Percentiles rank a stretch among this genome's conserved stretches.
These are phyloP conservation scores for Coremacera marginata DNA, from an alignment of 2,888 invertebrate genomes.

Conservation along the genomic window DNA sequence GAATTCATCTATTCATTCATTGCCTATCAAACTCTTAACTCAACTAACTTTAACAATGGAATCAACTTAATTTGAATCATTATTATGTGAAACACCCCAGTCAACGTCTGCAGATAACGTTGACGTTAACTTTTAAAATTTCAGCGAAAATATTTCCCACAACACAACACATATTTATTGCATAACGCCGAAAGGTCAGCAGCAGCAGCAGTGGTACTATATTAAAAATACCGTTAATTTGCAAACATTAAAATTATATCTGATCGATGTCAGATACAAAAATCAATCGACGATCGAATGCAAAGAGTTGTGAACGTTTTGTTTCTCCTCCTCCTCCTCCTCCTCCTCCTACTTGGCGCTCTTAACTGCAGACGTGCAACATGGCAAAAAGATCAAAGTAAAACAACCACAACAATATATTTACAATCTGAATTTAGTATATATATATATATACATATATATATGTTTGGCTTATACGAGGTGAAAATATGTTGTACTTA, in stretches of 20 bases:
- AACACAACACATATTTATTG: constrained; percentile 12
- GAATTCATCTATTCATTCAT: neutral
- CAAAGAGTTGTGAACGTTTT: neutral
- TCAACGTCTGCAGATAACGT: too few species aligned
- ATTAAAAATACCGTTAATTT: constrained; percentile 27
- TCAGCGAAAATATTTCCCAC: neutral
- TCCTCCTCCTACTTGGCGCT: neutral
- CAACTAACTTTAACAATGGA: too few species aligned
- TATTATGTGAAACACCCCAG: too few species aligned
- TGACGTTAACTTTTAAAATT: neutral
- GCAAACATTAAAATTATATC: constrained; percentile 31
- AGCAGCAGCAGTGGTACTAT: neutral
- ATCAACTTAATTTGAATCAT: too few species aligned
- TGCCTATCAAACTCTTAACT: too few species aligned
- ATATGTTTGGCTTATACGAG: neutral
- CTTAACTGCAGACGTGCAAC: neutral
- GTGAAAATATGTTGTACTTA: neutral
- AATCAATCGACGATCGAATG: neutral
- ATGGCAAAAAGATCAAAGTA: constrained; percentile 5
- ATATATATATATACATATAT: neutral
- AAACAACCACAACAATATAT: neutral
- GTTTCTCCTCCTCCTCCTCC: too few species aligned
- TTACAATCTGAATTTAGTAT: neutral
- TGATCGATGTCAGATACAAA: constrained; percentile 27
- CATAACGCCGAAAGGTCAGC: constrained; percentile 26